Base-by-base conservation (phyloP, 2,797 vertebrate species). In the Danio albolineatus region DNA sequence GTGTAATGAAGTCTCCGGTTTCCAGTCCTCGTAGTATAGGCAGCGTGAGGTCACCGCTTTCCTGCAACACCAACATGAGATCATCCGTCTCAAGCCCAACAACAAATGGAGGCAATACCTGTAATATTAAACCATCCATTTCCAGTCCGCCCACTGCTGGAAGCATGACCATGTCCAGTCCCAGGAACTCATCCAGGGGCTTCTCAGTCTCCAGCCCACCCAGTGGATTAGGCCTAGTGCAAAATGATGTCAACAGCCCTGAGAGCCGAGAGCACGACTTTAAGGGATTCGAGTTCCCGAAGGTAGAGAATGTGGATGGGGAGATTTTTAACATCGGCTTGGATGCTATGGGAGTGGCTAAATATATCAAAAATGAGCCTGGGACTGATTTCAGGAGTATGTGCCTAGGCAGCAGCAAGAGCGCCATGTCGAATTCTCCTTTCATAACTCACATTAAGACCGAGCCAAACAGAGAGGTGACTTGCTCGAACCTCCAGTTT, bases 341-440 rank as follows among this genome's bases (percentile, higher is more conserved):
- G 82, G 91, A 96, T 91, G 94, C 96, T 86, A 96, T 95, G 94
- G 93, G 94, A 89, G 95, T 97, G 73, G 93, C 97, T 83, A 98
- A 98, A 88, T 98, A 96, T 91, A 99, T 99, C 79, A 99, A 99
- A 86, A 95, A 96, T 0, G 98, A 99, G 90, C 97, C 97, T 14
- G 97, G 96, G 0, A 95, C 95, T 51, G 94, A 96, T 36, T 96
- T 95, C 19, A 94, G 96, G 89, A 96, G 95, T 82, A 95, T 97
- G 41, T 99, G 97, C 91, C 92, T 97, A 57, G 96, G 92, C 0
- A 90, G 90, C 85, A 94, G 91, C 76, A 98, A 97, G 78, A 91
- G 92, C 89, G 92, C 91, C 14, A 88, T 84, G 67, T 89, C 93
- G 0, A 93, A 92, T 88, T 92, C 95, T 78, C 92, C 95, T 0